Conservation (phyloP, 2,888 invertebrate species). For the Drosophila lacicola region DNA sequence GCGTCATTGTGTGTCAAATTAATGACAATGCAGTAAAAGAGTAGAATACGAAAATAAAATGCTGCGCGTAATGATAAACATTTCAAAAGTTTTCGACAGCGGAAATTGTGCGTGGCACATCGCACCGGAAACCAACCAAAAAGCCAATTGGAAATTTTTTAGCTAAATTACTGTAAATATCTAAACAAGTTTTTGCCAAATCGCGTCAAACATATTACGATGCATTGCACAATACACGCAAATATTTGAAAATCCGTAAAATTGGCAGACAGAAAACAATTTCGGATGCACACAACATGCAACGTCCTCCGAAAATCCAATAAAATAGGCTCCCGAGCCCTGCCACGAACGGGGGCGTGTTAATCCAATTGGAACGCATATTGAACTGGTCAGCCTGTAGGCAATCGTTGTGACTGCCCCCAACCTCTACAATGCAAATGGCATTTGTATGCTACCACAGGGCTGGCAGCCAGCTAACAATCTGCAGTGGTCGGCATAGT, state of each 20-base stretch:
- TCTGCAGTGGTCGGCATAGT: neutral
- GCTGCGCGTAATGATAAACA: slow-evolving; percentile 20
- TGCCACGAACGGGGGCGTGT: neutral
- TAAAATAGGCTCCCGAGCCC: slow-evolving; percentile 27
- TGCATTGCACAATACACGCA: slow-evolving; percentile 14
- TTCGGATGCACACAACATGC: slow-evolving; percentile 1
- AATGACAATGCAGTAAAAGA: slow-evolving; percentile 59
- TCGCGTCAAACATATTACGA: slow-evolving; percentile 19
- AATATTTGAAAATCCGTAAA: slow-evolving; percentile 28
- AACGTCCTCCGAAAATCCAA: slow-evolving; percentile 40
- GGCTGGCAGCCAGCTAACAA: neutral
- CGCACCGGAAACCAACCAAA: neutral
- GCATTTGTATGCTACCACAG: neutral
- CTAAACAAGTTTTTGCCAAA: slow-evolving; percentile 29
- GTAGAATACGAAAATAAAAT: slow-evolving; percentile 4
- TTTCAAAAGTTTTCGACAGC: slow-evolving; percentile 5
- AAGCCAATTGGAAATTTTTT: slow-evolving; percentile 5
- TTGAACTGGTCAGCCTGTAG: slow-evolving; percentile 17
- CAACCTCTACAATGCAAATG: slow-evolving; percentile 13
- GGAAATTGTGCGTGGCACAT: slow-evolving; percentile 28
- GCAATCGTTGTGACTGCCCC: slow-evolving; percentile 7
- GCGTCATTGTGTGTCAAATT: slow-evolving; percentile 66
- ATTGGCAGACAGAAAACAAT: slow-evolving; percentile 21
- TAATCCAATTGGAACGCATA: slow-evolving; percentile 48
- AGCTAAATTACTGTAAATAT: slow-evolving; percentile 25